Percentiles rank a stretch among this genome's conserved stretches.
These are phyloP conservation scores for Catocala fraxini DNA, from an alignment of 2,888 invertebrate genomes.

Conservation along the genomic window DNA sequence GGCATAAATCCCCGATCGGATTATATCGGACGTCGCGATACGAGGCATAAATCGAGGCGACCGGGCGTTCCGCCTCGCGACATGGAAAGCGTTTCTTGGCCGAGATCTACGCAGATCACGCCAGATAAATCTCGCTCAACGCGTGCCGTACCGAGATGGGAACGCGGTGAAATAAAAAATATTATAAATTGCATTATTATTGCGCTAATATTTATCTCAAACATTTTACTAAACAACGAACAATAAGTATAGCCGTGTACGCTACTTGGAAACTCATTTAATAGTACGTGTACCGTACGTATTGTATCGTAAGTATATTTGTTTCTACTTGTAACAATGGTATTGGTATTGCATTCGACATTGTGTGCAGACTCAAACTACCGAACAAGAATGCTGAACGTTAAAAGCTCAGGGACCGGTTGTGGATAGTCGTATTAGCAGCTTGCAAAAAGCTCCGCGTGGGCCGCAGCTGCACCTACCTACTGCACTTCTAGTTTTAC, in stretches of 20 bases:
- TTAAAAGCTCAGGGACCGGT: slow-evolving; percentile 61
- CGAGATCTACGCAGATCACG: slow-evolving; percentile 69
- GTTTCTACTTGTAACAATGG: slow-evolving; percentile 2
- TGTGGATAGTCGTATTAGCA: slow-evolving; percentile 64
- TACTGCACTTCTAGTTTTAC: slow-evolving; percentile 88
- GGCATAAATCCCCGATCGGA: slow-evolving; percentile 63
- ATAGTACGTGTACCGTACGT: slow-evolving; percentile 7
- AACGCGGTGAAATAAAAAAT: slow-evolving; percentile 62
- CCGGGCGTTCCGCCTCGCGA: slow-evolving; percentile 72
- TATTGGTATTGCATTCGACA: neutral
- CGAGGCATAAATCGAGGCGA: slow-evolving; percentile 68
- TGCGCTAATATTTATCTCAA: slow-evolving; percentile 19
- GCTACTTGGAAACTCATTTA: neutral
- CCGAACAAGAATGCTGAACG: slow-evolving; percentile 48
- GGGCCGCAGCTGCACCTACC: slow-evolving; percentile 86
- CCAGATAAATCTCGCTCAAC: slow-evolving; percentile 66
- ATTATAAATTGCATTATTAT: slow-evolving; percentile 32
- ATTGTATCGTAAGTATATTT: neutral
- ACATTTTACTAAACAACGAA: neutral
- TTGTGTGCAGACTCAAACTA: slow-evolving; percentile 28
- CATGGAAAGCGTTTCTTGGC: slow-evolving; percentile 78
- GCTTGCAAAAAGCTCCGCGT: slow-evolving; percentile 83
- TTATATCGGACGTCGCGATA: slow-evolving; percentile 61
- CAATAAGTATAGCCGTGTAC: neutral
- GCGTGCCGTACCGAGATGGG: slow-evolving; percentile 56